phyloP scores from a whole-genome alignment of 1,140 invertebrate species.

The Cyphomyrmex costatus region DNA sequence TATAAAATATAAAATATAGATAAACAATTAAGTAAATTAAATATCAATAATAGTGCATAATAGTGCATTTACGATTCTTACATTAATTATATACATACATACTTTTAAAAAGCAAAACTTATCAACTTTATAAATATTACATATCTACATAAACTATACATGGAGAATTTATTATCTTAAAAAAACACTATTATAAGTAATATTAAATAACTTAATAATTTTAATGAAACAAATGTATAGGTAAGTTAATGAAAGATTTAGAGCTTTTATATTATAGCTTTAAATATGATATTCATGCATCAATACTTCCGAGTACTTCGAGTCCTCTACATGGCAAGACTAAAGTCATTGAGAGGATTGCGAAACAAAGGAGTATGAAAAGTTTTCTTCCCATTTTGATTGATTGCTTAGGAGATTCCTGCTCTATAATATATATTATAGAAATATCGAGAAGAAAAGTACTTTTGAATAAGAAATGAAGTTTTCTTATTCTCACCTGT shows the following conservation, averaged over 20 bases:
- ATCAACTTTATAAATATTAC: neutral
- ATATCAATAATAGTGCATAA: too few species aligned
- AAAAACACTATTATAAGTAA: neutral
- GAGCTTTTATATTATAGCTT: too few species aligned
- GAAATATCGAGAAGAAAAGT: neutral
- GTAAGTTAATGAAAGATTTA: neutral
- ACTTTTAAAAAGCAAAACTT: neutral
- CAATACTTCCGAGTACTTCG: constrained; percentile 62
- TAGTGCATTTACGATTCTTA: neutral
- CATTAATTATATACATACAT: neutral
- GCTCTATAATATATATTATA: neutral
- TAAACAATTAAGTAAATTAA: neutral
- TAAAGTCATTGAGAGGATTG: constrained; percentile 38
- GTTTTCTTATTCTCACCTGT: constrained; percentile 43
- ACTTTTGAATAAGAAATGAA: neutral
- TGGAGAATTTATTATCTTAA: neutral
- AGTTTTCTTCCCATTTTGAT: constrained; percentile 70
- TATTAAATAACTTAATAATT: constrained; percentile 8
- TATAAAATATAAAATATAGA: neutral
- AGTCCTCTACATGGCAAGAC: constrained; percentile 52
- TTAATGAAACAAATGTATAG: neutral
- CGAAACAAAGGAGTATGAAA: constrained; percentile 63
- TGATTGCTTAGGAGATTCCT: neutral
- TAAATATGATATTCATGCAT: neutral
- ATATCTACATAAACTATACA: neutral